phyloP scores from a whole-genome alignment of 2,113 vertebrate genomes.

The Emydura subglobosa region DNA sequence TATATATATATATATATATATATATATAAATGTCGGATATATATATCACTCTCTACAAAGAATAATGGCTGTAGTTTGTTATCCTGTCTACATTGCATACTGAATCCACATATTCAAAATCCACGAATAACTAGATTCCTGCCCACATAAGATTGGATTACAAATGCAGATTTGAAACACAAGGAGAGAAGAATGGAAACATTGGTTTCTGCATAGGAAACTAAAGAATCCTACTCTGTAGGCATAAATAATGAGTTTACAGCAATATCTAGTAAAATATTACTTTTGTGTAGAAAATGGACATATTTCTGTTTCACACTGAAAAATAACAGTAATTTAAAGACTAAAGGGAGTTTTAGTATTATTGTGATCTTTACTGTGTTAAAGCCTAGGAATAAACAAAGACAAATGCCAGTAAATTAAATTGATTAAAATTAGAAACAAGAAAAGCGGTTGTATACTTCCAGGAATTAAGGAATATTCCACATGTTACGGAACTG shows the following conservation, averaged over 20 bases:
- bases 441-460: not conserved
- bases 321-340: not conserved
- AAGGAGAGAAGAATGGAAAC: not conserved
- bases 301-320: not conserved
- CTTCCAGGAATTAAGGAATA: not conserved
- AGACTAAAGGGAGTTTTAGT: not conserved
- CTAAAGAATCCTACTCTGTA: not conserved
- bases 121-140: slow-evolving; percentile 6
- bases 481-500: accelerated
- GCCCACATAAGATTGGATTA: not conserved
- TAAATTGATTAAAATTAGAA: not conserved
- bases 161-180: not conserved
- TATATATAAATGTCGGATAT: not conserved
- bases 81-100: not conserved
- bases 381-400: not conserved
- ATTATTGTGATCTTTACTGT: not conserved
- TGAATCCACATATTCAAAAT: slow-evolving; percentile 7
- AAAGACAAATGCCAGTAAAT: not conserved
- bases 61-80: not conserved
- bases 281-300: not conserved
- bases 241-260: not conserved
- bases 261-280: not conserved
- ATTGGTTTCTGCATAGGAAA: not conserved
- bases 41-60: not conserved
- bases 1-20: no score